Conservation (phyloP, 2,888 invertebrate species). For the Stenchaetothrips biformis region DNA sequence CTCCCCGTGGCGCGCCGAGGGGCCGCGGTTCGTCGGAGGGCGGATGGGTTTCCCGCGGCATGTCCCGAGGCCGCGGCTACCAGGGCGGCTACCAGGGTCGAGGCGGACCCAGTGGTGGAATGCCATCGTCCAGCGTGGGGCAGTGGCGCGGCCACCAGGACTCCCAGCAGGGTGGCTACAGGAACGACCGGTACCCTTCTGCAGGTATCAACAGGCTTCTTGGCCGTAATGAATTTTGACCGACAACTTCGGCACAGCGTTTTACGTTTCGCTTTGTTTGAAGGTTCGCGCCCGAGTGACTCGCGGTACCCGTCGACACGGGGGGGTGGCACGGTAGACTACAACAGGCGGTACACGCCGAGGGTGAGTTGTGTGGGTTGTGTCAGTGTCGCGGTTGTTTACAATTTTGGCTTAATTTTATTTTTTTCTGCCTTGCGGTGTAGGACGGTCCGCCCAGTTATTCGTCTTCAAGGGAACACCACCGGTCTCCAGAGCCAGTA, state of each 20-base stretch:
- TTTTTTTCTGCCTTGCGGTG: not conserved
- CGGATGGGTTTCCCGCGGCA: not conserved
- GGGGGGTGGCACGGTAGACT: not conserved
- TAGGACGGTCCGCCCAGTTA: not conserved
- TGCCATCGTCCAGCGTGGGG: not conserved
- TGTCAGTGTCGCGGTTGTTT: not conserved
- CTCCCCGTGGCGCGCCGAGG: not conserved
- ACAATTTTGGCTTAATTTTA: not conserved
- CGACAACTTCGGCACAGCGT: not conserved
- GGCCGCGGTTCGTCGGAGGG: conserved; percentile 1
- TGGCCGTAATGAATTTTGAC: not conserved
- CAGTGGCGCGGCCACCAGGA: not conserved
- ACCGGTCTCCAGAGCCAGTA: not conserved
- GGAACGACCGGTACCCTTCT: not conserved
- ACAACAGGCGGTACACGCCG: not conserved
- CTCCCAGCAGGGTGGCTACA: not conserved
- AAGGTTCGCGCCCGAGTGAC: not conserved
- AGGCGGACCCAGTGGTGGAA: not conserved
- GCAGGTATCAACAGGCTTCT: not conserved
- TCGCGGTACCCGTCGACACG: not conserved
- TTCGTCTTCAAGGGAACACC: not conserved
- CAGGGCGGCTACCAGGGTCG: not conserved
- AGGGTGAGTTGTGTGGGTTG: not conserved
- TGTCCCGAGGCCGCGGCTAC: not conserved
- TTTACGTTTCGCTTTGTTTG: not conserved